These are phyloP conservation scores for Hoplostethus mediterraneus DNA, from an alignment of 2,797 vertebrate genomes.

Conservation along the genomic window DNA sequence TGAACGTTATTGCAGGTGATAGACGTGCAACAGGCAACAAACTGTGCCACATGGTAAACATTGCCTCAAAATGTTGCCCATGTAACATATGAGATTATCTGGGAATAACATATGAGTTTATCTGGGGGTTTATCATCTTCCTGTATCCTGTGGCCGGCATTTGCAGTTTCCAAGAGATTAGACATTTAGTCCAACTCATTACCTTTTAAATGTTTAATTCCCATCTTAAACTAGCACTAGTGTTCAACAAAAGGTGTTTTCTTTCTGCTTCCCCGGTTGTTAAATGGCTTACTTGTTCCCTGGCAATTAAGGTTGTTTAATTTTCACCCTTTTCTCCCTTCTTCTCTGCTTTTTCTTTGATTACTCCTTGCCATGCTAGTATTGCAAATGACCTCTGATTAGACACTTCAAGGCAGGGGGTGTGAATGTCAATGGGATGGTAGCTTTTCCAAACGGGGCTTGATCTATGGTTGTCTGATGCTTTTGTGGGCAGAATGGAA, in stretches of 20 bases:
- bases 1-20: too few relatives aligned
- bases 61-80: too few relatives aligned
- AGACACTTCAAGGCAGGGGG: slow-evolving; percentile 37
- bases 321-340: slow-evolving; percentile 34
- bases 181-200: not conserved
- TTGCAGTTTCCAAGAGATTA: not conserved
- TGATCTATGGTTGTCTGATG: not conserved
- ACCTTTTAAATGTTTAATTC: not conserved
- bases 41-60: too few relatives aligned
- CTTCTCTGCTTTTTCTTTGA: slow-evolving; percentile 40
- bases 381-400: slow-evolving; percentile 62
- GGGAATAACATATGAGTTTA: too few relatives aligned
- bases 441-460: not conserved
- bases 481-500: too few relatives aligned
- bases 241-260: slow-evolving; percentile 2
- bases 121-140: not conserved
- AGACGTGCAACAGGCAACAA: too few relatives aligned
- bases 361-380: slow-evolving; percentile 56
- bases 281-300: slow-evolving; percentile 58
- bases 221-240: not conserved
- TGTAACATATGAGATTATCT: too few relatives aligned
- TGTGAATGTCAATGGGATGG: slow-evolving; percentile 59
- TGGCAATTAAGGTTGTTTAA: slow-evolving; percentile 64
- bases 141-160: not conserved
- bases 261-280: slow-evolving; percentile 13